phyloP scores from a whole-genome alignment of 2,113 vertebrate species.

The Propithecus coquereli region DNA sequence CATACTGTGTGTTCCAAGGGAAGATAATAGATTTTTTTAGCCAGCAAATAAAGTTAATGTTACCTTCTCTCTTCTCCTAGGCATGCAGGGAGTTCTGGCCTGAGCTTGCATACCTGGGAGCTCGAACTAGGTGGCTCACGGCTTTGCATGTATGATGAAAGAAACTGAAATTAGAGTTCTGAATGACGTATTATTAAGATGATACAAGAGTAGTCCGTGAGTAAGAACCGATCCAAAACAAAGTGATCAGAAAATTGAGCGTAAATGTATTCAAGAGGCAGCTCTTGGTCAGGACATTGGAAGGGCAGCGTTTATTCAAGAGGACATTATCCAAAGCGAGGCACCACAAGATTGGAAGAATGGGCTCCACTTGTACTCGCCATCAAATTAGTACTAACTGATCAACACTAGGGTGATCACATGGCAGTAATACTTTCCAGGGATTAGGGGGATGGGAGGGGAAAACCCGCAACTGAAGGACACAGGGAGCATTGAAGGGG shows the following conservation, averaged over 20 bases:
- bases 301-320: not conserved
- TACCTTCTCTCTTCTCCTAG: not conserved
- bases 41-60: not conserved
- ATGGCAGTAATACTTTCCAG: too few species aligned
- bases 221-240: not conserved
- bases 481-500: too few species aligned
- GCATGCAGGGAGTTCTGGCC: not conserved
- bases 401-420: too few species aligned
- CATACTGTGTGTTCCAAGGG: too few species aligned
- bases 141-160: not conserved
- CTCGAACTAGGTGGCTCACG: not conserved
- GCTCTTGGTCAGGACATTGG: not conserved
- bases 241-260: not conserved
- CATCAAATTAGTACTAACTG: too few species aligned
- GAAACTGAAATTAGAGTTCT: not conserved
- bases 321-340: too few species aligned
- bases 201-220: not conserved
- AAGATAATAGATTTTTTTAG: not conserved
- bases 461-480: too few species aligned
- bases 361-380: too few species aligned
- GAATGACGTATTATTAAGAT: not conserved
- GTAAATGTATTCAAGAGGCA: not conserved
- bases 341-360: too few species aligned
- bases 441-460: too few species aligned
- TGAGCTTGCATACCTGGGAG: not conserved